Evolutionary conservation across 2,888 invertebrate genomes (phyloP), one percentile per base, ranked within the genome.

Genomic region (Ichneumoninae sp.): DNA sequence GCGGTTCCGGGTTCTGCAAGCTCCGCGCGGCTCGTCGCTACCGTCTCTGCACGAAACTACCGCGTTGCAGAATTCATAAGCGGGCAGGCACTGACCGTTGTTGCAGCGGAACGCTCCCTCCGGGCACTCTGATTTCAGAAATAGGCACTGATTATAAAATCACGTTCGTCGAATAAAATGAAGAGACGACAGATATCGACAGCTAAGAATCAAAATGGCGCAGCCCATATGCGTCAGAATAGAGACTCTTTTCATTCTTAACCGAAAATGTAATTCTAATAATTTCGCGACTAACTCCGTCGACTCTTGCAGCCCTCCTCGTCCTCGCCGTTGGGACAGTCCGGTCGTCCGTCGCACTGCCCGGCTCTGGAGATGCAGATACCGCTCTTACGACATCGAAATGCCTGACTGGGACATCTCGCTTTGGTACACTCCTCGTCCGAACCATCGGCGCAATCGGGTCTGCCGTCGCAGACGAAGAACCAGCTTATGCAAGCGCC

Each of bases 401-500:
- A 97, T 8, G 97, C 95, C 93, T 97, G 96, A 82, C 94, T 93
- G 1, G 97, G 97, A 90, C 97, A 96, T 72, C 95, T 94, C 82
- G 85, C 86, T n/a, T 86, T 83, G 90, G 95, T 94, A 92, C 97
- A 98, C 90, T 96, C 96, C 93, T 98, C 98, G 92, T 98, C 98
- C 0, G 97, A 97, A 26, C 97, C 97, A 91, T 98, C 98, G 8
- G 95, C 95, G 91, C 98, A 98, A 92, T 98, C 97, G 86, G 96
- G 95, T 86, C 97, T 96, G 10, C 97, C 97, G 92, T 98, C 98
- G 93, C 98, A 98, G 4, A 98, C 97, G 94, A 98, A 98, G 95
- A 97, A 98, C 98, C 98, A 98, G 89, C 97, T 98, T 91, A 98
- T 97, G 93, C 98, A 98, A 16, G 96, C 95, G 0, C 98, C 98